Evolutionary conservation across 2,113 vertebrate species (phyloP), one percentile per base, ranked within the genome.

Genomic region (Oncorhynchus clarkii): DNA sequence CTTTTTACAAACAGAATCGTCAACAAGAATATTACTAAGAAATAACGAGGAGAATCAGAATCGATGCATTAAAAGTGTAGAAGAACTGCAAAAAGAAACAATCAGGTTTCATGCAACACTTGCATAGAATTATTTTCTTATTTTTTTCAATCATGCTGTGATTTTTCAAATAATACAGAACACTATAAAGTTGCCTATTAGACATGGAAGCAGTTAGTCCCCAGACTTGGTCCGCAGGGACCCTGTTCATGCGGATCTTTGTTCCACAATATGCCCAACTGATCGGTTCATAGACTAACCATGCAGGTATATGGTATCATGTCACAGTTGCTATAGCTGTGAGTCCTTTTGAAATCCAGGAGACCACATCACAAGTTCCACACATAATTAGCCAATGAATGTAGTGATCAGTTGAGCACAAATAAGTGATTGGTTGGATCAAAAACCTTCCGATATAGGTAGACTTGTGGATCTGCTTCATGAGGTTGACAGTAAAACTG

Each of bases 91-190:
- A 85, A 92, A 92, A 91, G 78, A 92, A 93, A 91, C 91, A 83
- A 90, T 88, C 89, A 92, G 87, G 76, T 89, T 87, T 93, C 93
- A 94, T 94, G 93, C 93, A 94, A 92, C 90, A 92, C 92, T 94
- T 94, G 93, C 93, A 94, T 94, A 94, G 93, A 87, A 78, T 90
- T 72, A 45, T 73, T 75, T 77, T 65, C 7, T 69, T 70, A n/a
- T 67, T 87, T 86, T 82, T 82, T 85, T 74, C 79, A 86, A 90
- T 89, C 92, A 93, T 93, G 93, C 91, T 86, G 81, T 77, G 67
- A 71, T 84, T 91, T 90, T 86, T 89, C 85, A 48, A 92, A 92
- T 90, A 92, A 91, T 92, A 91, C 90, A 90, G 86, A 93, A 93
- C 86, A 91, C 85, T 88, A 82, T 90, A 90, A 89, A 89, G 80